phyloP scores from a whole-genome alignment of 2,113 vertebrate genomes.

The Psephotus haematonotus region DNA sequence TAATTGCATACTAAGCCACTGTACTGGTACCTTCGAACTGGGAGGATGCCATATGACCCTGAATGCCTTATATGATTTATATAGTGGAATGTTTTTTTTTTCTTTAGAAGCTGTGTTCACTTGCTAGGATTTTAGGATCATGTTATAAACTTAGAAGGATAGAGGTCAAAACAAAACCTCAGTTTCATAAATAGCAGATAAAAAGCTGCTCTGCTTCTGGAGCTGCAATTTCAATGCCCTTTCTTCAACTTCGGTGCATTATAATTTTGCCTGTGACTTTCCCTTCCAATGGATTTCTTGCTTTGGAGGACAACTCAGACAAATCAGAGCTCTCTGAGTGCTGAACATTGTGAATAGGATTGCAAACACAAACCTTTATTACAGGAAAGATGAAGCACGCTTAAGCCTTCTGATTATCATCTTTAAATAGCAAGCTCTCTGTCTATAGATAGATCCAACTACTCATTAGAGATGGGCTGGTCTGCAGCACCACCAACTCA shows the following conservation, averaged over 20 bases:
- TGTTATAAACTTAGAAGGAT: not conserved
- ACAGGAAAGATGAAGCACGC: not conserved
- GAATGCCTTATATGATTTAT: not conserved
- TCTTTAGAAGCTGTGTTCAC: not conserved
- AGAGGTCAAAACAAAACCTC: slow-evolving; percentile 11
- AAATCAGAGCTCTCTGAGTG: not conserved
- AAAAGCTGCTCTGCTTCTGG: slow-evolving; percentile 10
- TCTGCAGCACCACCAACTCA: not conserved
- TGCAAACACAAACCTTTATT: not conserved
- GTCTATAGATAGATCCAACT: not conserved
- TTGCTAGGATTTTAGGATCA: not conserved
- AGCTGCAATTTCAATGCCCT: not conserved
- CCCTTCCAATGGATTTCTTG: not conserved
- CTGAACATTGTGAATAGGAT: not conserved
- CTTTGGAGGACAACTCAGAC: not conserved
- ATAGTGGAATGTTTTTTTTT: not conserved
- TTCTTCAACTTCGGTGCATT: not conserved
- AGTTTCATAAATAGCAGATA: slow-evolving; percentile 19
- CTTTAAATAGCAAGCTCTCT: slow-evolving; percentile 17
- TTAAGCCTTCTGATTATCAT: slow-evolving; percentile 27
- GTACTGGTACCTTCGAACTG: not conserved
- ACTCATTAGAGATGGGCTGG: slow-evolving; percentile 25
- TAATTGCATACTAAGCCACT: not conserved
- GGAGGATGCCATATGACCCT: not conserved
- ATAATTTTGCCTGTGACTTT: slow-evolving; percentile 18